Conservation (phyloP, 2,113 vertebrate species). For the Pristiophorus japonicus region DNA sequence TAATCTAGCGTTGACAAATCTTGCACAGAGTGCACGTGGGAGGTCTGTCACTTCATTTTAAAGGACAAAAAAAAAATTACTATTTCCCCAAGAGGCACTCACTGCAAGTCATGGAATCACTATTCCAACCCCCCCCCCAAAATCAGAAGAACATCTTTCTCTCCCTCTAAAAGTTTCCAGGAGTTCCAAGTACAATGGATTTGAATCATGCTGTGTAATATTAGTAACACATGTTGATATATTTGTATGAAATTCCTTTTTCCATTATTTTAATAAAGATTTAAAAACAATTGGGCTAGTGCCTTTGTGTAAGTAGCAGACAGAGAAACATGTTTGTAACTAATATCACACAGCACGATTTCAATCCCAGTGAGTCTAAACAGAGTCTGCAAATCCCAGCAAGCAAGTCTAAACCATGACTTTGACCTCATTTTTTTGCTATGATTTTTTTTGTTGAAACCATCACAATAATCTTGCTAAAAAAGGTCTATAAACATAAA, state of each 20-base stretch:
- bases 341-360: neutral
- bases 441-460: neutral
- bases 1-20: neutral
- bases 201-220: conserved; percentile 1
- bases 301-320: neutral
- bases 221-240: conserved; percentile 8
- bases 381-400: neutral
- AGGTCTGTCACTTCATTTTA: neutral
- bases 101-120: neutral
- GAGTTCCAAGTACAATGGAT: neutral
- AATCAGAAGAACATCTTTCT: conserved; percentile 15
- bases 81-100: neutral
- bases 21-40: neutral
- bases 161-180: neutral
- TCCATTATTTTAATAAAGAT: neutral
- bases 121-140: neutral
- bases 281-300: neutral
- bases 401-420: neutral
- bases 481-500: neutral
- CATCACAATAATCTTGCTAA: neutral
- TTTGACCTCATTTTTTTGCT: neutral
- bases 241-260: neutral
- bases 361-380: neutral
- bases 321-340: neutral
- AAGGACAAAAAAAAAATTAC: neutral